Conservation (phyloP, 1,140 invertebrate species). For the Luehdorfia chinensis region DNA sequence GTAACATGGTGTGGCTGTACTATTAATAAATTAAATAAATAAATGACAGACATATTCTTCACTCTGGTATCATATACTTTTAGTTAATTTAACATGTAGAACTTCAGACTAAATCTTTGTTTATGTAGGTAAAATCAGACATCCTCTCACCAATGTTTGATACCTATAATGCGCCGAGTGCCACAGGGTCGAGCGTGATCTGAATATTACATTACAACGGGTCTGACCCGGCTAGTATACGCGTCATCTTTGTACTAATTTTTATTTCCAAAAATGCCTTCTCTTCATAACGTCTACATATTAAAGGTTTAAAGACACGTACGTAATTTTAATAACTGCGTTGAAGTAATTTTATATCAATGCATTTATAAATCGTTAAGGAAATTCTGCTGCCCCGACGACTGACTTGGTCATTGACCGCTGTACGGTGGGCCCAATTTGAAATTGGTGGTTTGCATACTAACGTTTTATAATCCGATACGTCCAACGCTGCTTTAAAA, state of each 20-base stretch:
- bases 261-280: neutral
- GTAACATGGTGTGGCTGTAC: too few species aligned
- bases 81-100: neutral
- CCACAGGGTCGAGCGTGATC: slow-evolving; percentile 47
- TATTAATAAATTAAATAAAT: too few species aligned
- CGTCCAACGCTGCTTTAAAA: too few species aligned
- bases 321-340: too few species aligned
- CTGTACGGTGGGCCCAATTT: slow-evolving; percentile 38
- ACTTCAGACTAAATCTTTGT: too few species aligned
- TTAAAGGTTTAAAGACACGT: too few species aligned
- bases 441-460: slow-evolving; percentile 41
- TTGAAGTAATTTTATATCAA: too few species aligned
- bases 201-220: slow-evolving; percentile 46
- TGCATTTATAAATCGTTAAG: neutral
- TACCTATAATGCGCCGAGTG: slow-evolving; percentile 3
- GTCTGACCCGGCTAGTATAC: slow-evolving; percentile 11
- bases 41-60: too few species aligned
- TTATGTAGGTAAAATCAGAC: too few species aligned
- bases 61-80: neutral
- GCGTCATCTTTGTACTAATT: slow-evolving; percentile 13
- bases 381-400: neutral
- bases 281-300: neutral
- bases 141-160: neutral
- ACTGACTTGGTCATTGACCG: slow-evolving; percentile 48
- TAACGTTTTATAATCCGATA: too few species aligned